These are phyloP conservation scores for Rhagophthalmus giganteus DNA, from an alignment of 2,888 invertebrate genomes.

Conservation along the genomic window DNA sequence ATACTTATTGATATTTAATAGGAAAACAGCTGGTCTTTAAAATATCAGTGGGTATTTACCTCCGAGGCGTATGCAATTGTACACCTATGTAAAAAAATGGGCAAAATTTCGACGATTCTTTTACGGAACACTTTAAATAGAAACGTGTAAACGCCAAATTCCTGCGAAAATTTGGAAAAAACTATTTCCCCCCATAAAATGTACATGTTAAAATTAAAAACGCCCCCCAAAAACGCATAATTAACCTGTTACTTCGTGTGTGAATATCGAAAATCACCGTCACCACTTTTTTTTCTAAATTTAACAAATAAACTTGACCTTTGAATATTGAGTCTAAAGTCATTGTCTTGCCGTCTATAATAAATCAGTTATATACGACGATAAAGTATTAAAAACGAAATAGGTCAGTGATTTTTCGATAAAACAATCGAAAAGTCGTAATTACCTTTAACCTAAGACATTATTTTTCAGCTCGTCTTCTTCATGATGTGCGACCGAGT, in stretches of 20 bases:
- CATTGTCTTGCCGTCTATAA: neutral
- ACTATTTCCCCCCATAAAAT: too few species aligned
- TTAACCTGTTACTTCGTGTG: neutral
- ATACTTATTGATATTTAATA: too few species aligned
- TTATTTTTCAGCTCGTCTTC: slow-evolving; percentile 64
- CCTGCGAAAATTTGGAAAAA: too few species aligned
- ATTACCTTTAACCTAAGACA: slow-evolving; percentile 2
- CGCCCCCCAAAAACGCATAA: neutral
- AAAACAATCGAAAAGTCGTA: neutral
- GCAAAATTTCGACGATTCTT: too few species aligned
- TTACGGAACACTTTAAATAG: too few species aligned
- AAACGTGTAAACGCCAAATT: too few species aligned
- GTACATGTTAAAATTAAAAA: neutral
- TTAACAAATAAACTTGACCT: neutral
- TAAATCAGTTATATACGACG: neutral
- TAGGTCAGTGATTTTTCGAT: neutral
- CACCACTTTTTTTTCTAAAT: neutral
- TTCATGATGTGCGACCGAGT: slow-evolving; percentile 73
- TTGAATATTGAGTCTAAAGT: neutral
- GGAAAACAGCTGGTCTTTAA: too few species aligned
- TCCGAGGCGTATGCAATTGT: too few species aligned
- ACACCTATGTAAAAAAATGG: too few species aligned
- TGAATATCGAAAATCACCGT: too few species aligned
- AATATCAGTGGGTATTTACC: too few species aligned
- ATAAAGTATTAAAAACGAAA: neutral